A percentile compares a stretch with the other conserved stretches of the same genome.
Conservation (phyloP, 1,140 invertebrate species). For the Caenorhabditis remanei region DNA sequence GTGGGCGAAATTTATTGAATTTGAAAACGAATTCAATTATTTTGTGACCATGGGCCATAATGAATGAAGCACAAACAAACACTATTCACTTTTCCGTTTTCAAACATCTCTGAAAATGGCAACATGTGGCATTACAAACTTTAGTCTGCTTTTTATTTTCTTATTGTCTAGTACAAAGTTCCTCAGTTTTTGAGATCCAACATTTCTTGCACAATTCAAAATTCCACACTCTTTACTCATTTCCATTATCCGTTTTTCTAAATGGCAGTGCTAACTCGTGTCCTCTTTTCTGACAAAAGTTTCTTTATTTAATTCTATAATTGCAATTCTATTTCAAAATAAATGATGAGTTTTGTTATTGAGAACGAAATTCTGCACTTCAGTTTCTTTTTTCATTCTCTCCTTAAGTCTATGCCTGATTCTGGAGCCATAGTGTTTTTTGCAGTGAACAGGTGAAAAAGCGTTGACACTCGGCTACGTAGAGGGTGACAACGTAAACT, state of each 20-base stretch:
- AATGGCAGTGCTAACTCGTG: too few relatives aligned
- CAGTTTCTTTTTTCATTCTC: background rate
- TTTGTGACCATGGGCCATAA: background rate
- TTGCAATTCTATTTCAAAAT: background rate
- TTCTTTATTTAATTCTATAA: too few relatives aligned
- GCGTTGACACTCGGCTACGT: background rate
- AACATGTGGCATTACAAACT: background rate
- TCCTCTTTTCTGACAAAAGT: too few relatives aligned
- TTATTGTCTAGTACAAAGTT: too few relatives aligned
- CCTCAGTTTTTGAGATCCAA: background rate
- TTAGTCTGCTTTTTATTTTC: background rate
- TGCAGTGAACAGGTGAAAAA: constrained; percentile 34
- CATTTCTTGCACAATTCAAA: too few relatives aligned
- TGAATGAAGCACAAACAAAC: constrained; percentile 47
- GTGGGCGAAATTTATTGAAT: background rate
- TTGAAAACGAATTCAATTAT: background rate
- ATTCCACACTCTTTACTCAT: too few relatives aligned
- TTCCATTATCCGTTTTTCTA: too few relatives aligned
- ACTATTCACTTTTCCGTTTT: constrained; percentile 16
- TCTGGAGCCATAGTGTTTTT: constrained; percentile 5
- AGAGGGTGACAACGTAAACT: constrained; percentile 13
- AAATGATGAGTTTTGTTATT: background rate
- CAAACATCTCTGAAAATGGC: constrained; percentile 9
- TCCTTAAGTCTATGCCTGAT: background rate
- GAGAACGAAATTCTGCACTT: background rate